Conservation (phyloP, 2,113 vertebrate genomes). For the Scatophagus argus region DNA sequence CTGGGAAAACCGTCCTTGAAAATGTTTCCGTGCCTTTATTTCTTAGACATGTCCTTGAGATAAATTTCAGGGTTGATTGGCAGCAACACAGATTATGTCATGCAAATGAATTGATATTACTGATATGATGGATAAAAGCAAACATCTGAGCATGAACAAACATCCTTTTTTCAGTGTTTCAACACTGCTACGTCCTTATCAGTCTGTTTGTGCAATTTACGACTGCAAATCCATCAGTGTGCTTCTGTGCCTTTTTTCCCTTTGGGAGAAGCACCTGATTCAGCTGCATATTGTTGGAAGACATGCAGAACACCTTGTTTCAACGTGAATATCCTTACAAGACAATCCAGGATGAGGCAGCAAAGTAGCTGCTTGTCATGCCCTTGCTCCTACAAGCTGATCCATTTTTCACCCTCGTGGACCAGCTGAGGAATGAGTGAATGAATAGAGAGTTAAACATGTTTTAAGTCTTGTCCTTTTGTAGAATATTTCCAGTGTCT, state of each 20-base stretch:
- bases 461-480: no score
- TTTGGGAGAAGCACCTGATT: neutral
- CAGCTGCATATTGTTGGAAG: no score
- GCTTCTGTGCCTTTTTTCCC: neutral
- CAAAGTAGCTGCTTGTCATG: neutral
- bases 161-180: no score
- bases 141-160: neutral
- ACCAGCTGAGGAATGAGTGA: no score
- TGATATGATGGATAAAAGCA: neutral
- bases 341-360: neutral
- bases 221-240: neutral
- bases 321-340: neutral
- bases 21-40: neutral
- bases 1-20: neutral
- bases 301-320: neutral
- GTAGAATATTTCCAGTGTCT: no score
- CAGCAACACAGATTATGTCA: neutral
- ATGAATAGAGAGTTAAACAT: no score
- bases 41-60: neutral
- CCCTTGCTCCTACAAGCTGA: neutral
- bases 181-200: no score
- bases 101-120: neutral
- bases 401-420: neutral
- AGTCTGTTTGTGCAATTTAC: neutral
- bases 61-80: conserved; percentile 13